These are phyloP conservation scores for Babylonia areolata DNA, from an alignment of 1,140 invertebrate genomes.

Conservation along the genomic window DNA sequence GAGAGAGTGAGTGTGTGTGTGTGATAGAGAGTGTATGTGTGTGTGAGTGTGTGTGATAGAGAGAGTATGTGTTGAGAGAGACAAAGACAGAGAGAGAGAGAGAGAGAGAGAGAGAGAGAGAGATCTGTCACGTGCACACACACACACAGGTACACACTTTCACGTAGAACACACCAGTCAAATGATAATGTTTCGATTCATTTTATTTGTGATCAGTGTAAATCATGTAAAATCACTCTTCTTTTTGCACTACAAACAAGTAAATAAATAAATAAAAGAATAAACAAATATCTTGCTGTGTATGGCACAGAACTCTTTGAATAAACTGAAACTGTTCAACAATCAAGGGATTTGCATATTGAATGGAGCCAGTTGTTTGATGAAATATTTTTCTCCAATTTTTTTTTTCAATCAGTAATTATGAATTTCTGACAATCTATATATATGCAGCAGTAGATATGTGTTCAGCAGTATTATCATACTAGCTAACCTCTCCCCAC, in stretches of 20 bases:
- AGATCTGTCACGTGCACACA: not conserved
- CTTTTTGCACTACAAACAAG: not conserved
- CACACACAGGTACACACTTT: not conserved
- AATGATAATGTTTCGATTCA: not conserved
- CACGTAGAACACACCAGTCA: not conserved
- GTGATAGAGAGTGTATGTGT: not conserved
- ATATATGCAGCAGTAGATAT: no score
- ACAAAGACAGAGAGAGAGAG: conserved; percentile 24
- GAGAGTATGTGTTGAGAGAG: conserved; percentile 5
- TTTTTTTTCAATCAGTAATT: no score
- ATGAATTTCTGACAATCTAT: no score
- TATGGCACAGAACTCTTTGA: not conserved
- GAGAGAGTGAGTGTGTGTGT: not conserved
- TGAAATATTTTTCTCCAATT: no score
- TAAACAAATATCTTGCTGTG: not conserved
- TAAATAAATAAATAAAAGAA: no score
- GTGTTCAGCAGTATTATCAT: no score
- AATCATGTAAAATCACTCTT: no score
- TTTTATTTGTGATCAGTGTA: not conserved
- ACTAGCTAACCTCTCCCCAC: no score
- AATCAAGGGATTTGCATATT: no score
- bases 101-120: conserved; percentile 10
- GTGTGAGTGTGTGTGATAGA: not conserved
- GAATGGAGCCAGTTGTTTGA: no score
- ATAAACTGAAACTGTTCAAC: no score